Percentiles rank a stretch among this genome's conserved stretches.
Evolutionary conservation across 2,113 vertebrate species (phyloP).

Genomic region (Empidonax traillii): DNA sequence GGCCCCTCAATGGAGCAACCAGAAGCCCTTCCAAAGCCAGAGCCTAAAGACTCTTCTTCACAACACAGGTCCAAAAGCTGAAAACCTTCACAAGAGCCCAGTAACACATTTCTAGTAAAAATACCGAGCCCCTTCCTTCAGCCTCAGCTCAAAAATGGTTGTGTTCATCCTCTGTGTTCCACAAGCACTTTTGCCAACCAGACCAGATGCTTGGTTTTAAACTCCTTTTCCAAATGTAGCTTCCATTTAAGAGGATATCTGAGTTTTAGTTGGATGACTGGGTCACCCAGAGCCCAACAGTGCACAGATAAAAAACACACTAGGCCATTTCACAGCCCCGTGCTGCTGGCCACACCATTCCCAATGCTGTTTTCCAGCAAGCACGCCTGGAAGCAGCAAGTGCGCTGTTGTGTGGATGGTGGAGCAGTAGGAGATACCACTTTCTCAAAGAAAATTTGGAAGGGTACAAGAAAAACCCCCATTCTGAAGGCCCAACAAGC

Average conservation of each 20-base stretch:
- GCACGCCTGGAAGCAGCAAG: not conserved
- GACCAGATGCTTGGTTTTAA: not conserved
- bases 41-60: not conserved
- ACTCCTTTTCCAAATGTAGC: not conserved
- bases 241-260: rapidly evolving
- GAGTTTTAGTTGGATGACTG: not conserved
- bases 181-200: not conserved
- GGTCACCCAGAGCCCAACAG: not conserved
- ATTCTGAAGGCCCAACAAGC: not conserved
- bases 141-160: not conserved
- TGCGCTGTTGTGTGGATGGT: rapidly evolving
- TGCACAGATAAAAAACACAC: not conserved
- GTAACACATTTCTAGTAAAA: not conserved
- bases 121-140: not conserved
- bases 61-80: not conserved
- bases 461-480: not conserved
- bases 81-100: not conserved
- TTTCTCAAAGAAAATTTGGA: not conserved
- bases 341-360: not conserved
- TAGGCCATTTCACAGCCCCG: not conserved
- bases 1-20: not conserved
- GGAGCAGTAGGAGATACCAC: rapidly evolving
- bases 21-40: not conserved
- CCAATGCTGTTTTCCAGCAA: not conserved
- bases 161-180: rapidly evolving